These are phyloP conservation scores for Gymnosoma rotundatum DNA, from an alignment of 2,888 invertebrate genomes.

Conservation along the genomic window DNA sequence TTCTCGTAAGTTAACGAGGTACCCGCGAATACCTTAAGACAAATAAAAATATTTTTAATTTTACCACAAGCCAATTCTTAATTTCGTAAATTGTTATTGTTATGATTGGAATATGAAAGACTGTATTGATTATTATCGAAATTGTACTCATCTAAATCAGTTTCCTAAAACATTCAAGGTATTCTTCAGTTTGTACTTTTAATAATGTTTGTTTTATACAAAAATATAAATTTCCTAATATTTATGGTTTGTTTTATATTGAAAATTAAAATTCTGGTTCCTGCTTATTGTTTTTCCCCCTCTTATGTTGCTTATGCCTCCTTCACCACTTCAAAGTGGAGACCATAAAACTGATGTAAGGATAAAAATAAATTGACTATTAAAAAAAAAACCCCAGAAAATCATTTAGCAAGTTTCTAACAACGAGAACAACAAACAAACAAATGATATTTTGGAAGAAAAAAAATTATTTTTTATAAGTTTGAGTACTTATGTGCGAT, in stretches of 20 bases:
- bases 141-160: background rate
- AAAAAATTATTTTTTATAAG: slow-evolving; percentile 2
- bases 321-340: background rate
- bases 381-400: slow-evolving; percentile 21
- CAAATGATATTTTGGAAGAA: slow-evolving; percentile 7
- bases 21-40: too few relatives aligned
- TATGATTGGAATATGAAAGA: too few relatives aligned
- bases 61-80: too few relatives aligned
- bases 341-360: slow-evolving; percentile 58
- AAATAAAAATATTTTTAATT: too few relatives aligned
- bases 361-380: slow-evolving; percentile 68
- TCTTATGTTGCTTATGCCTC: background rate
- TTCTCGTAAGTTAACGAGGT: too few relatives aligned
- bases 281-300: background rate
- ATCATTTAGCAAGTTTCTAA: slow-evolving; percentile 61
- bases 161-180: background rate
- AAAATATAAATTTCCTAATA: background rate
- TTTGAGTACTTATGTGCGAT: slow-evolving; percentile 1
- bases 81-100: too few relatives aligned
- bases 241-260: slow-evolving; percentile 45
- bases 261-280: slow-evolving; percentile 30
- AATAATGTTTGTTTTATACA: slow-evolving; percentile 20
- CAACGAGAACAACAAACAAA: slow-evolving; percentile 30
- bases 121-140: background rate
- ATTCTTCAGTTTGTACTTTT: background rate